These are phyloP conservation scores for Endomychus coccineus DNA, from an alignment of 2,888 invertebrate genomes.

Conservation along the genomic window DNA sequence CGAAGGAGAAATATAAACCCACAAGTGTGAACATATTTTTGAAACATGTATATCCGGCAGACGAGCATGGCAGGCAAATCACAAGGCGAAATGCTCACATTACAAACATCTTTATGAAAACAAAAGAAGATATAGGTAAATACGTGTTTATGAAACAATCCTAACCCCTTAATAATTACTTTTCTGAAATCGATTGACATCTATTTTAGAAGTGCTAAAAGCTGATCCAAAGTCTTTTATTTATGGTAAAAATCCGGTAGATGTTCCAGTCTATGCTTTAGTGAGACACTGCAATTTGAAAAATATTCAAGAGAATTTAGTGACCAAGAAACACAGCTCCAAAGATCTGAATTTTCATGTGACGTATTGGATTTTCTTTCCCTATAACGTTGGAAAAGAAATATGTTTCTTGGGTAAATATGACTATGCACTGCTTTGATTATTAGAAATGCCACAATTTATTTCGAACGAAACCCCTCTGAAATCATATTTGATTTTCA, in stretches of 20 bases:
- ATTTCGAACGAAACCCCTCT: too few species aligned
- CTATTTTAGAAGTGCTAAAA: slow-evolving; percentile 41
- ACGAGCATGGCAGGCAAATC: slow-evolving; percentile 28
- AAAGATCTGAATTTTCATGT: slow-evolving; percentile 49
- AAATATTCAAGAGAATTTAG: slow-evolving; percentile 3
- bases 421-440: too few species aligned
- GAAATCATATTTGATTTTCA: too few species aligned
- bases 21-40: slow-evolving; percentile 48
- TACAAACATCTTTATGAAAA: slow-evolving; percentile 44
- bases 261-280: slow-evolving; percentile 55
- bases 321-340: slow-evolving; percentile 27
- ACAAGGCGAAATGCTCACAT: slow-evolving; percentile 26
- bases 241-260: slow-evolving; percentile 50
- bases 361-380: slow-evolving; percentile 65
- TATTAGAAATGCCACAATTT: too few species aligned
- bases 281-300: slow-evolving; percentile 42
- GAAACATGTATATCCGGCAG: slow-evolving; percentile 25
- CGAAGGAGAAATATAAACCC: slow-evolving; percentile 57
- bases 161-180: slow-evolving; percentile 2
- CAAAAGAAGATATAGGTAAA: slow-evolving; percentile 45
- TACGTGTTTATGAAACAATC: too few species aligned
- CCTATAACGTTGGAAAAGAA: slow-evolving; percentile 57
- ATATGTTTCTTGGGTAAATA: slow-evolving; percentile 46
- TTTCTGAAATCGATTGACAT: not conserved
- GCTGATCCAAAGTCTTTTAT: slow-evolving; percentile 50